Base-by-base conservation (phyloP, 2,113 vertebrate genomes). In the Ahaetulla prasina region DNA sequence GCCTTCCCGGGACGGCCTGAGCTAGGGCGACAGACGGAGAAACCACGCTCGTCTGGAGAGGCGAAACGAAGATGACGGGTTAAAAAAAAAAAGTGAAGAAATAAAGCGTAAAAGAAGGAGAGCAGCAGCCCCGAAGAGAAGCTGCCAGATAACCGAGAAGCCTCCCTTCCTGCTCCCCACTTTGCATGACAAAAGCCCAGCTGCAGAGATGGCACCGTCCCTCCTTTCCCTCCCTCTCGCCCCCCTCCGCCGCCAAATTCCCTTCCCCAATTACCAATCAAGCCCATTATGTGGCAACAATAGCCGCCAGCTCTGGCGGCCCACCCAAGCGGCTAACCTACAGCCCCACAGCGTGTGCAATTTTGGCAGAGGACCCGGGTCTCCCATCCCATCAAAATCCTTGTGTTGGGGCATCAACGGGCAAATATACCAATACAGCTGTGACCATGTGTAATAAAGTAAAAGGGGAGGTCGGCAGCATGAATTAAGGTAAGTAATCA, bases 151-250 rank as follows among this genome's bases (percentile, higher is more conserved):
- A 57, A 55, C 80, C 30, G 45, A 52, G 88, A 86, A 92, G 91
- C 88, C 60, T 52, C 68, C 88, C 74, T 92, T 89, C 74, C 74
- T 86, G 92, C 80, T 45, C 74, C 68, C n/a, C 6, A 12, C 43
- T 92, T 92, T 92, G 88, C 92, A 92, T 92, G 88, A 89, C 88
- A 92, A 92, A 92, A 90, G 80, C 74, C 92, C 92, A 92, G 92
- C 92, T 92, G 92, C 88, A 63, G 92, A 86, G 92, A 90, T 92
- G 92, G 60, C 80, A 90, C 74, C 54, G 20, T 57, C 80, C 88
- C 53, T 57, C 60, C 4, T 63, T 27, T 63, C 57, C 10, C 1
- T 27, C 45, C 88, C 43, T 23, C 55, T 30, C 53, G 63, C 39
- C 52, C 88, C 18, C n/a, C n/a, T n/a, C n/a, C n/a, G n/a, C n/a